A percentile compares a stretch with the other conserved stretches of the same genome.
Evolutionary conservation across 2,113 vertebrate species (phyloP).

Genomic region (Dasyornis broadbenti): DNA sequence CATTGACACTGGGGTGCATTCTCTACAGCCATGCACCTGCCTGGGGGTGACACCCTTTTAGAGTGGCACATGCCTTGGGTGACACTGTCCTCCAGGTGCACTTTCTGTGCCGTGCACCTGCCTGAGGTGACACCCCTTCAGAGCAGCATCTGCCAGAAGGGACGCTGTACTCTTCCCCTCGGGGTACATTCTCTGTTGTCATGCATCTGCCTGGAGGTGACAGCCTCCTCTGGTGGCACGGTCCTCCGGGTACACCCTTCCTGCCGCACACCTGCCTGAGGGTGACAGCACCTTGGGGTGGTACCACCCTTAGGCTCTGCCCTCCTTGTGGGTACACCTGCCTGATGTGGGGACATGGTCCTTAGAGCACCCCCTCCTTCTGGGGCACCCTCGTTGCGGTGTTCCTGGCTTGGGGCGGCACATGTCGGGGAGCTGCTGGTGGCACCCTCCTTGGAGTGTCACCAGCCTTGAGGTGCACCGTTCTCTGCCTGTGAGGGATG

Average conservation of each 20-base stretch:
- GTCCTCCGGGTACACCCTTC: background rate
- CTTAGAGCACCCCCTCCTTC: background rate
- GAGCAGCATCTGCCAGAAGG: background rate
- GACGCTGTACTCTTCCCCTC: background rate
- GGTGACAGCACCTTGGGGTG: background rate
- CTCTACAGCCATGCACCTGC: background rate
- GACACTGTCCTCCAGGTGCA: background rate
- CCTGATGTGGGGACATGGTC: background rate
- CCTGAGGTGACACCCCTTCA: background rate
- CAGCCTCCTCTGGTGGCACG: background rate
- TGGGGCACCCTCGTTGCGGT: background rate
- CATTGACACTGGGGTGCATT: background rate
- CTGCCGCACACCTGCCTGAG: background rate
- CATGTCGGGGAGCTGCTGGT: background rate
- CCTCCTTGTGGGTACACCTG: too few relatives aligned
- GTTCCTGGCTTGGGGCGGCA: too few relatives aligned
- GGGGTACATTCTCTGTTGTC: too few relatives aligned
- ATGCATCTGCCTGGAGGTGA: background rate
- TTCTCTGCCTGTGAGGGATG: background rate
- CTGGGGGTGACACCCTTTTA: too few relatives aligned
- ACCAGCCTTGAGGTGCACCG: too few relatives aligned
- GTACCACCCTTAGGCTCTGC: too few relatives aligned
- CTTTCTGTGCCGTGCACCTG: background rate
- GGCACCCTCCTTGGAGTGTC: background rate
- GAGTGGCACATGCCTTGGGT: too few relatives aligned